Evolutionary conservation across 2,113 vertebrate genomes (phyloP).

Genomic region (Triplophysa rosa): DNA sequence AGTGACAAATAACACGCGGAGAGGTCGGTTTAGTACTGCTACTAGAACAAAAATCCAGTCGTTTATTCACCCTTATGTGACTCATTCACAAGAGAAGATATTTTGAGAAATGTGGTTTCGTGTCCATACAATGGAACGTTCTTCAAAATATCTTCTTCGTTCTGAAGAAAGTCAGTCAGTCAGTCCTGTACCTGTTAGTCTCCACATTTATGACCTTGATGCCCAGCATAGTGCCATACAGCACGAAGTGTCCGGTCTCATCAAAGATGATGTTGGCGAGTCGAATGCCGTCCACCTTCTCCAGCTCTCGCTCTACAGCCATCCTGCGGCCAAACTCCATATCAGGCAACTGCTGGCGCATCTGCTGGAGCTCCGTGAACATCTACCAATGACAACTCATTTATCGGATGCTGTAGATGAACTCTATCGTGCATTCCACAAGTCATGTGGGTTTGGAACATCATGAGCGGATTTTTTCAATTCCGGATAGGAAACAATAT

Average conservation of each 20-base stretch:
- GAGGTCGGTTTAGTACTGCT: no score
- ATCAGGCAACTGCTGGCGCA: constrained; percentile 97
- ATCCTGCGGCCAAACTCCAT: constrained; percentile 98
- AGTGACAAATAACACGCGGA: not conserved
- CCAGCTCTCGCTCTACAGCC: constrained; percentile 94
- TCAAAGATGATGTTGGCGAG: constrained; percentile 95
- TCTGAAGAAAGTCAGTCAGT: no score
- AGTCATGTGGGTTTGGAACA: no score
- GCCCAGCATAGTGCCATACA: constrained; percentile 98
- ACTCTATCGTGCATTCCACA: no score
- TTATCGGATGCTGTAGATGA: not conserved
- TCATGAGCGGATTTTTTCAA: not conserved
- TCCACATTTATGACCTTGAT: constrained; percentile 99
- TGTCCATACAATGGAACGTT: no score
- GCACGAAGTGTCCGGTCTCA: constrained; percentile 96
- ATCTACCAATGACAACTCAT: constrained; percentile 73
- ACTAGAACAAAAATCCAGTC: no score
- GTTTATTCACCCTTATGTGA: no score
- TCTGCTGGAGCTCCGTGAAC: constrained; percentile 98
- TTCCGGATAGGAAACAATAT: no score
- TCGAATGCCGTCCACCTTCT: constrained; percentile 93
- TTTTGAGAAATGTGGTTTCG: no score
- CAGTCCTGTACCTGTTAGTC: constrained; percentile 84
- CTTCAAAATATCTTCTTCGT: no score
- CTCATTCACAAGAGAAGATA: no score